These are phyloP conservation scores for Seriola dumerili DNA, from an alignment of 2,113 vertebrate genomes.

Conservation along the genomic window DNA sequence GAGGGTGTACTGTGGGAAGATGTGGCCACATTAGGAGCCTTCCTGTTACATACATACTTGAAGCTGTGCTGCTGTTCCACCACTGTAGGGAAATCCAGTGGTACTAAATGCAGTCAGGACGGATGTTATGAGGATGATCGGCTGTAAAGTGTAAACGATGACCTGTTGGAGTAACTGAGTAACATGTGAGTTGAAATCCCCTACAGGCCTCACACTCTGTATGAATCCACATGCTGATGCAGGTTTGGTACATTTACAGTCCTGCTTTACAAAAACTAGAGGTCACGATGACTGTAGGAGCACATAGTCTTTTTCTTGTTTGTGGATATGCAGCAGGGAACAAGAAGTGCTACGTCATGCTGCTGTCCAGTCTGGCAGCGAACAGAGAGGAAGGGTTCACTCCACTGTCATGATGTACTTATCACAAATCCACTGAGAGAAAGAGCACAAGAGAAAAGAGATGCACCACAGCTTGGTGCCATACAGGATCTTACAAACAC, in stretches of 20 bases:
- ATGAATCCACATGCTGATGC: background rate
- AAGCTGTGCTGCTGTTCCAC: slow-evolving; percentile 12
- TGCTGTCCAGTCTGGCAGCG: slow-evolving; percentile 64
- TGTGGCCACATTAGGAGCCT: slow-evolving; percentile 19
- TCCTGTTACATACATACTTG: slow-evolving; percentile 14
- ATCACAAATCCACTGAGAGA: slow-evolving; percentile 49
- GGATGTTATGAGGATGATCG: background rate
- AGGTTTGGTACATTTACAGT: slow-evolving; percentile 6
- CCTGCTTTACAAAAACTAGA: background rate
- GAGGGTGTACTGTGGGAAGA: slow-evolving; percentile 23
- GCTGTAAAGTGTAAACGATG: slow-evolving; percentile 7
- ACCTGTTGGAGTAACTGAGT: slow-evolving; percentile 16
- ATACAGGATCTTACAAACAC: slow-evolving; percentile 27
- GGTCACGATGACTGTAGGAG: slow-evolving; percentile 18
- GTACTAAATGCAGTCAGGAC: slow-evolving; percentile 13
- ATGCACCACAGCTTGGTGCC: slow-evolving; percentile 26
- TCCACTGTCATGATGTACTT: slow-evolving; percentile 61
- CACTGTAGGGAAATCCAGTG: background rate
- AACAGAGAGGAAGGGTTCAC: slow-evolving; percentile 56
- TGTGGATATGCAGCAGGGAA: slow-evolving; percentile 54
- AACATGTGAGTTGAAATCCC: background rate
- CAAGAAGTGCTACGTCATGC: slow-evolving; percentile 74
- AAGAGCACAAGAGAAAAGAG: slow-evolving; percentile 22
- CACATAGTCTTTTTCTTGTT: slow-evolving; percentile 8
- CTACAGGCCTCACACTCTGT: background rate